Base-by-base conservation (phyloP, 2,797 vertebrate genomes). In the Rhyacichthys aspro region DNA sequence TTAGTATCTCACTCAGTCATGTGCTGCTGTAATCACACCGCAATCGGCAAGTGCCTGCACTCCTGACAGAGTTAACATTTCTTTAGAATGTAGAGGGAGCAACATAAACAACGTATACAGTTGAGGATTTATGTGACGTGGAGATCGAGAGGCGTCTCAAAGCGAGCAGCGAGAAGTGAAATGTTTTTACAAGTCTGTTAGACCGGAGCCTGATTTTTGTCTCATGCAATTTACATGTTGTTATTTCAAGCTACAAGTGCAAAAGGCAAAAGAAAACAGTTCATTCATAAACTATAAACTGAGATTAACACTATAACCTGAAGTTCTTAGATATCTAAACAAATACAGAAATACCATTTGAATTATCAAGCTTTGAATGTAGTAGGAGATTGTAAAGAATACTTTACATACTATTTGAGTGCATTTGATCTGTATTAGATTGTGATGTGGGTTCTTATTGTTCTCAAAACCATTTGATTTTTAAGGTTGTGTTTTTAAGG, bases 51-150 rank as follows among this genome's bases (percentile, higher is more conserved):
- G 78, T 69, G 73, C 52, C 82, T 57, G 72, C 82, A 70, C 81
- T 75, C 74, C 69, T 83, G 76, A 85, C 82, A 74, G 79, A 84
- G 78, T 83, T 87, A 79, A 85, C 85, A 67, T 87, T 83, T 85
- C 78, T 81, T 76, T 74, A 61, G 62, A 76, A 73, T 74, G 54
- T 72, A 64, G 72, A 56, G 65, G 50, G 23, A 46, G 72, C 3
- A 34, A 78, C 72, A 75, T 76, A 76, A 81, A 78, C 76, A 76
- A 80, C 0, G 2, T 63, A 58, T 55, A 49, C 14, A 11, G 43
- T 38, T 19, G 58, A 32, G 53, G 65, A 71, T 71, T 76, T 59
- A 59, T 57, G 57, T 15, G 23, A 7, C 1, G 17, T 43, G 47
- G 8, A 7, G 60, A 34, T 45, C 59, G 32, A 41, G 48, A 19